These are phyloP conservation scores for Patella vulgata DNA, from an alignment of 1,140 invertebrate species.

Conservation along the genomic window DNA sequence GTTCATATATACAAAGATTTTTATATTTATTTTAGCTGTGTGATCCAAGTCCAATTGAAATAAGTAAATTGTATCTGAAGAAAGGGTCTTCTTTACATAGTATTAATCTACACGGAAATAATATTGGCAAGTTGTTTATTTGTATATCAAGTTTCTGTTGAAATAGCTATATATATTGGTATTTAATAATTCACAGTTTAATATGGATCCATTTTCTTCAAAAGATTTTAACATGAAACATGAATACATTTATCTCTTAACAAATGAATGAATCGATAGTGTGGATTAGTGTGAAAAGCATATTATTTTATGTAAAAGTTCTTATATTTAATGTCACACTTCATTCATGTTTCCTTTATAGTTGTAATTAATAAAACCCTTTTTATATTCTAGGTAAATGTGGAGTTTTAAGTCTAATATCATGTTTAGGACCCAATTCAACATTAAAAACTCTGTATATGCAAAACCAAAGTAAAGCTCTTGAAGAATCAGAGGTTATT, in stretches of 20 bases:
- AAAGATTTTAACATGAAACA: no score
- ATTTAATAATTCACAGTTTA: no score
- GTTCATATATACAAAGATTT: no score
- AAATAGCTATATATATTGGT: background rate
- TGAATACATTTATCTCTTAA: no score
- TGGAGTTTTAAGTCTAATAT: constrained; percentile 40
- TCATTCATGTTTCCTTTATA: no score
- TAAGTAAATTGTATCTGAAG: constrained; percentile 33
- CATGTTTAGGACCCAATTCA: constrained; percentile 35
- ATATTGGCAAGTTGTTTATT: constrained; percentile 39
- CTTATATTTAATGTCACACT: no score
- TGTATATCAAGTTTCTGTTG: background rate
- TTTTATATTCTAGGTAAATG: constrained; percentile 50
- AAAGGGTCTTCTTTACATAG: constrained; percentile 49
- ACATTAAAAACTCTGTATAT: constrained; percentile 39
- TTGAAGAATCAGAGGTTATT: constrained; percentile 41
- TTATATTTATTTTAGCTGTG: constrained; percentile 31
- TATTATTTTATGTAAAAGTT: no score
- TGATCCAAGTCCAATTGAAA: constrained; percentile 30
- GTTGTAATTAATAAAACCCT: no score
- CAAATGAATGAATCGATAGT: no score
- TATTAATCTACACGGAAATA: constrained; percentile 48
- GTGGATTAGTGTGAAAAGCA: no score
- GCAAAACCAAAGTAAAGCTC: constrained; percentile 33
- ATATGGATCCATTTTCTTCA: no score